These are phyloP conservation scores for Strigamia crassipes DNA, from an alignment of 2,888 invertebrate genomes.

Conservation along the genomic window DNA sequence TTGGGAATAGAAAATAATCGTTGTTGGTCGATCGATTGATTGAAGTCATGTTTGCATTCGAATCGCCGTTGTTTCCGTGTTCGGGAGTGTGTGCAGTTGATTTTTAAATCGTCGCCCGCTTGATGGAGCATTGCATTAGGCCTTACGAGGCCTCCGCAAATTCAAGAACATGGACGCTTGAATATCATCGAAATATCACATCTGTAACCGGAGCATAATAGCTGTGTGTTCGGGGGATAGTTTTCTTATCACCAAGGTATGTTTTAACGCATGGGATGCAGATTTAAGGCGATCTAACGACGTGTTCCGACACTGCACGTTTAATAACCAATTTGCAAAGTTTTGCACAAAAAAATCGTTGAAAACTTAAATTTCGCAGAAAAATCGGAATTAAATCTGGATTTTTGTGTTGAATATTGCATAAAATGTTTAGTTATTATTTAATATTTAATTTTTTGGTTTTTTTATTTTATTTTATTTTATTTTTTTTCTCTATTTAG, in stretches of 20 bases:
- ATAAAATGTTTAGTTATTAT: too few species aligned
- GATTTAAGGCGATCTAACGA: neutral
- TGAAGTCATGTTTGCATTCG: neutral
- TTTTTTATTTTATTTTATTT: neutral
- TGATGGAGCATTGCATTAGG: constrained; percentile 30
- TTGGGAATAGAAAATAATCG: neutral
- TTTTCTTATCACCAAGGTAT: constrained; percentile 6
- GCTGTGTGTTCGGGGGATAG: neutral
- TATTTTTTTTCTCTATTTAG: neutral
- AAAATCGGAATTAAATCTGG: too few species aligned
- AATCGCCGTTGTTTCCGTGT: neutral
- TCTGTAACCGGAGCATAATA: constrained; percentile 23
- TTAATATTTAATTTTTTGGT: neutral
- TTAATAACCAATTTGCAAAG: neutral
- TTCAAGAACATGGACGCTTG: constrained; percentile 34
- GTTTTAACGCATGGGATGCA: neutral
- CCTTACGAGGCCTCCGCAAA: constrained; percentile 23
- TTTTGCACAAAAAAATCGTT: neutral
- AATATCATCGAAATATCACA: constrained; percentile 1
- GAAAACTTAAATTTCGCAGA: neutral
- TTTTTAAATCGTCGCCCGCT: constrained; percentile 21
- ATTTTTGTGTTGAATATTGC: too few species aligned
- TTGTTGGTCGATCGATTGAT: neutral
- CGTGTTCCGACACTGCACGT: neutral
- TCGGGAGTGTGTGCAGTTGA: neutral